These are phyloP conservation scores for Stegastes partitus DNA, from an alignment of 2,113 vertebrate species.

Conservation along the genomic window DNA sequence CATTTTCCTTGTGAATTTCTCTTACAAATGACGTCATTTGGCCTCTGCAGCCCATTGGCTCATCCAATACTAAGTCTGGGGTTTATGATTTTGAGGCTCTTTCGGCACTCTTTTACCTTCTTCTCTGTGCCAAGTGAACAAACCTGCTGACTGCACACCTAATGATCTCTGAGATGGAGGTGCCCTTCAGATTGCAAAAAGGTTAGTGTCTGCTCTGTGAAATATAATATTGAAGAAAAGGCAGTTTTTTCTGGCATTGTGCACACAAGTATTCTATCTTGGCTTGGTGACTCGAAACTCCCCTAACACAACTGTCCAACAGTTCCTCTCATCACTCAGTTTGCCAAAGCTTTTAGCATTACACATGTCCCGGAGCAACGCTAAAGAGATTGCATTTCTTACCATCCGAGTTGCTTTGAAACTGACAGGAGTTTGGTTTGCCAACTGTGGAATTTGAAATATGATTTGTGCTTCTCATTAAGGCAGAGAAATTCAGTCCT, in stretches of 20 bases:
- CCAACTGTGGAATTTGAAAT: slow-evolving; percentile 10
- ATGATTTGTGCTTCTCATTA: background rate
- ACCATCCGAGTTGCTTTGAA: slow-evolving; percentile 21
- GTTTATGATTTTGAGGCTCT: slow-evolving; percentile 53
- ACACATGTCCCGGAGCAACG: slow-evolving; percentile 19
- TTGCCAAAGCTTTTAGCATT: slow-evolving; percentile 26
- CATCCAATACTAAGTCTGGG: slow-evolving; percentile 74
- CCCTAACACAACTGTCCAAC: slow-evolving; percentile 19
- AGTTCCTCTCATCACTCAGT: slow-evolving; percentile 2
- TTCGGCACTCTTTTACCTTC: too few species aligned
- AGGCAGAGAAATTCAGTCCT: background rate
- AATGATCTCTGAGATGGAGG: slow-evolving; percentile 30
- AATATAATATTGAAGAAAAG: slow-evolving; percentile 24
- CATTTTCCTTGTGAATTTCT: slow-evolving; percentile 39
- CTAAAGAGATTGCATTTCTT: slow-evolving; percentile 26
- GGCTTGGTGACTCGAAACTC: slow-evolving; percentile 9
- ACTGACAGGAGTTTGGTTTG: slow-evolving; percentile 22
- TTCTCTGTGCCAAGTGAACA: slow-evolving; percentile 46
- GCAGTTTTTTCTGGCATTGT: slow-evolving; percentile 33
- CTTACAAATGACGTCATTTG: slow-evolving; percentile 66
- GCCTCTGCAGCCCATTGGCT: slow-evolving; percentile 41
- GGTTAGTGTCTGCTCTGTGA: slow-evolving; percentile 24
- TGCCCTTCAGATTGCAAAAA: slow-evolving; percentile 20
- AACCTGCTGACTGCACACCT: slow-evolving; percentile 29
- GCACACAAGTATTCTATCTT: slow-evolving; percentile 43